Conservation (phyloP, 1,140 invertebrate genomes). For the Diorhabda carinulata region DNA sequence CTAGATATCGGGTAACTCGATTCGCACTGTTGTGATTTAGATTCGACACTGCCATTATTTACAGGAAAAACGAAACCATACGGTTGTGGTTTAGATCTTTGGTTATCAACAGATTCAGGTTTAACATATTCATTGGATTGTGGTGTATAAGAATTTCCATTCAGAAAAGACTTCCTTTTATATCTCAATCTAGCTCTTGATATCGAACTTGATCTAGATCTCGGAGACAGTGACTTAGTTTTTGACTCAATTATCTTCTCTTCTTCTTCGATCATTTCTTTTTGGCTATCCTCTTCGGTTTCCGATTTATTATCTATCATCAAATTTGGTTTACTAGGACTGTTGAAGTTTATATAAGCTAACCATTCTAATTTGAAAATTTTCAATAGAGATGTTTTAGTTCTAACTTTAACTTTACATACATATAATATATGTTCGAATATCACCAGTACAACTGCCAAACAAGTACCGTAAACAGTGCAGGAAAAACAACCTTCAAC, state of each 20-base stretch:
- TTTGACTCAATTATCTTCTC: background rate
- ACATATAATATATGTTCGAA: constrained; percentile 39
- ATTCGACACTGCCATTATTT: too few species aligned
- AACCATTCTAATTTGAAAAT: constrained; percentile 50
- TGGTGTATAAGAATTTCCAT: background rate
- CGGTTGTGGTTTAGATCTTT: background rate
- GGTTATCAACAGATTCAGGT: background rate
- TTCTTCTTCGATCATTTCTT: background rate
- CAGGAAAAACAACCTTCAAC: constrained; percentile 63
- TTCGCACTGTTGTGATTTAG: too few species aligned
- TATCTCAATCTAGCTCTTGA: constrained; percentile 5
- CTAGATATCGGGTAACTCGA: too few species aligned
- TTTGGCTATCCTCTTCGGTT: background rate
- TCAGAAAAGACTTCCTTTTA: background rate
- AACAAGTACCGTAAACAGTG: constrained; percentile 39
- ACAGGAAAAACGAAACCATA: too few species aligned
- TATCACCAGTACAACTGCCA: constrained; percentile 37
- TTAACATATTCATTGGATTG: constrained; percentile 9
- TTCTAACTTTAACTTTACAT: constrained; percentile 32
- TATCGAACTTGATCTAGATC: constrained; percentile 6
- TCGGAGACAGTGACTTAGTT: constrained; percentile 4
- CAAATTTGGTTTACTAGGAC: constrained; percentile 61
- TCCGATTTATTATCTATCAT: background rate
- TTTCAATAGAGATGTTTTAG: constrained; percentile 31
- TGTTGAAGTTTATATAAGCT: constrained; percentile 71